Evolutionary conservation across 2,888 invertebrate species (phyloP).

Genomic region (Stenoptilia bipunctidactyla): DNA sequence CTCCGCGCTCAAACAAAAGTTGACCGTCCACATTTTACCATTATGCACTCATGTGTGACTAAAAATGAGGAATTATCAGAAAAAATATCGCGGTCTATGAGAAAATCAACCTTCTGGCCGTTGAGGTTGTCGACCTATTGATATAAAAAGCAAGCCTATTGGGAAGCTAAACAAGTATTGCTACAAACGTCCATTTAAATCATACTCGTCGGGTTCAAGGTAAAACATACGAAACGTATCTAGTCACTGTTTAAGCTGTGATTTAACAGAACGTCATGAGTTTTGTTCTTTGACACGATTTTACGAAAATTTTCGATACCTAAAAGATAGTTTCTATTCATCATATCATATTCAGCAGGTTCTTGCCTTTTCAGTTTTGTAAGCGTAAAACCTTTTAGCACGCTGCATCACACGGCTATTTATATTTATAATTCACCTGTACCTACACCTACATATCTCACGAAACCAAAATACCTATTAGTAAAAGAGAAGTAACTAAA

Average conservation of each 20-base stretch:
- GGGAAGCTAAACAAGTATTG: not conserved
- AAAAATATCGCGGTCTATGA: not conserved
- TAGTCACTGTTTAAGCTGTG: not conserved
- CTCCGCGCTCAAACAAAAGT: constrained; percentile 37
- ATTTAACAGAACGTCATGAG: too few relatives aligned
- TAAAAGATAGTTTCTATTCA: too few relatives aligned
- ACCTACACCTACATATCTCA: too few relatives aligned
- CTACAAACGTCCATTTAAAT: constrained; percentile 31
- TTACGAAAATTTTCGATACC: too few relatives aligned
- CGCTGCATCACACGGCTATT: too few relatives aligned
- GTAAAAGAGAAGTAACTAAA: too few relatives aligned
- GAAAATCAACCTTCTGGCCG: not conserved
- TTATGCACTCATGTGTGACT: constrained; percentile 11
- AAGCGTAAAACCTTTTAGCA: too few relatives aligned
- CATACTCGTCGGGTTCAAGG: constrained; percentile 48
- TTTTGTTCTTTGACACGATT: too few relatives aligned
- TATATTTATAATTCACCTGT: too few relatives aligned
- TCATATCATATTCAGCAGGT: too few relatives aligned
- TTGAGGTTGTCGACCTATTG: constrained; percentile 19
- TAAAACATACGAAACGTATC: constrained; percentile 15
- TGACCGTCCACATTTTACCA: constrained; percentile 25
- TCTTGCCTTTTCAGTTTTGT: too few relatives aligned
- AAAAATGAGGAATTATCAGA: not conserved
- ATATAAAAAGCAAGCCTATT: not conserved
- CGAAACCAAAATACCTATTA: too few relatives aligned